Evolutionary conservation across 2,888 invertebrate species (phyloP).

Genomic region (Melolontha melolontha): DNA sequence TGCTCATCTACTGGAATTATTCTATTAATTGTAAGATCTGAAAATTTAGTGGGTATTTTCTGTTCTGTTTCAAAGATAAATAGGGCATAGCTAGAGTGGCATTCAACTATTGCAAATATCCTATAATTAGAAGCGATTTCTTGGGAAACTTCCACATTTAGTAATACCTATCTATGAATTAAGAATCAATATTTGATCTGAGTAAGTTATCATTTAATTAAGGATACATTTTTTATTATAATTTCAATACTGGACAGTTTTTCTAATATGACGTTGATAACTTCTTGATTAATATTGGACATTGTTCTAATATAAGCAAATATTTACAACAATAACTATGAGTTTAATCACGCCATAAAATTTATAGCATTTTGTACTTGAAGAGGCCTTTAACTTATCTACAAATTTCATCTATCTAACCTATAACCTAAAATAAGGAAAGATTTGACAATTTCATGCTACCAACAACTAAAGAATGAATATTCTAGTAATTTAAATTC

Average conservation of each 20-base stretch:
- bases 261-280: constrained; percentile 68
- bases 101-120: constrained; percentile 72
- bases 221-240: constrained; percentile 70
- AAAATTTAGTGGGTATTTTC: constrained; percentile 77
- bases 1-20: constrained; percentile 83
- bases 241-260: constrained; percentile 70
- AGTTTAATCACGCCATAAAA: background rate
- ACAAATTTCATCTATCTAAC: background rate
- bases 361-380: constrained; percentile 21
- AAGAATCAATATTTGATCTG: constrained; percentile 46
- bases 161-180: constrained; percentile 59
- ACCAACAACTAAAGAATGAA: background rate
- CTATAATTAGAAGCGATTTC: constrained; percentile 68
- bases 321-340: background rate
- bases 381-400: background rate
- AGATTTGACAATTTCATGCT: background rate
- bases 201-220: constrained; percentile 34
- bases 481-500: background rate
- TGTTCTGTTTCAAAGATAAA: constrained; percentile 71
- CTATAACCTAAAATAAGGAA: constrained; percentile 27
- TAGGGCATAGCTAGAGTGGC: constrained; percentile 69
- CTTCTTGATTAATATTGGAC: constrained; percentile 56
- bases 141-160: constrained; percentile 61
- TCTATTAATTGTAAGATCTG: constrained; percentile 84
- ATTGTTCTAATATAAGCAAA: constrained; percentile 29